Percentiles rank a stretch among this genome's conserved stretches.
phyloP scores from a whole-genome alignment of 2,888 invertebrate species.

The Eilema depressum region DNA sequence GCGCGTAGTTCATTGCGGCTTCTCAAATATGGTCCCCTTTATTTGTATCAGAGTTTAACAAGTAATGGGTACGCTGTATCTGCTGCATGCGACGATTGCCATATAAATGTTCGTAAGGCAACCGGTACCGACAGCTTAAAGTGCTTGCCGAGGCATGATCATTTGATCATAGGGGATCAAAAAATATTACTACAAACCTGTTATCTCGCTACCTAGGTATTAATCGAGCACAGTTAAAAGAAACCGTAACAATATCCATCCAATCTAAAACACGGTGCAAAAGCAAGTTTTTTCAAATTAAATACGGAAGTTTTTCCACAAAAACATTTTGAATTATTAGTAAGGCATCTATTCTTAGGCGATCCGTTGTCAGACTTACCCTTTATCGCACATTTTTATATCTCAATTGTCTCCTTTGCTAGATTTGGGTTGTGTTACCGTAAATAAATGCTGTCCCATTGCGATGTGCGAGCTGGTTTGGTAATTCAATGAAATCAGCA shows the following conservation, averaged over 20 bases:
- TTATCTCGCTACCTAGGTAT: too few species aligned
- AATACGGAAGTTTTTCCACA: constrained; percentile 47
- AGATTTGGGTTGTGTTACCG: constrained; percentile 43
- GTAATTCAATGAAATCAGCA: constrained; percentile 37
- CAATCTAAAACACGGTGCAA: constrained; percentile 24
- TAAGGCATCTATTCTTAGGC: constrained; percentile 53
- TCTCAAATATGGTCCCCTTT: too few species aligned
- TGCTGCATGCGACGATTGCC: too few species aligned
- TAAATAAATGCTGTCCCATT: constrained; percentile 38
- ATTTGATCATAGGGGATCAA: too few species aligned
- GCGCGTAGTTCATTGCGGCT: too few species aligned
- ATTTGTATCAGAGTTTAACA: too few species aligned
- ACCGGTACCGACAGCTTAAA: too few species aligned
- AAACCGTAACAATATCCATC: constrained; percentile 14
- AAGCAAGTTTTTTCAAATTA: constrained; percentile 43
- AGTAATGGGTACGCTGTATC: too few species aligned
- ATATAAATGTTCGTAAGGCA: too few species aligned
- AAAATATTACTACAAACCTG: too few species aligned
- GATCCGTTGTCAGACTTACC: constrained; percentile 44
- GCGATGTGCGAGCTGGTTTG: constrained; percentile 25
- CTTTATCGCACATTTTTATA: constrained; percentile 73
- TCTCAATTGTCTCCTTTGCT: constrained; percentile 70
- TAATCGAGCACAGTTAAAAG: neutral
- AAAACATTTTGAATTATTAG: constrained; percentile 59
- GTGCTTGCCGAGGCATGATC: too few species aligned